A percentile compares a stretch with the other conserved stretches of the same genome.
phyloP scores from a whole-genome alignment of 2,113 vertebrate species.

The Fulmarus glacialis region DNA sequence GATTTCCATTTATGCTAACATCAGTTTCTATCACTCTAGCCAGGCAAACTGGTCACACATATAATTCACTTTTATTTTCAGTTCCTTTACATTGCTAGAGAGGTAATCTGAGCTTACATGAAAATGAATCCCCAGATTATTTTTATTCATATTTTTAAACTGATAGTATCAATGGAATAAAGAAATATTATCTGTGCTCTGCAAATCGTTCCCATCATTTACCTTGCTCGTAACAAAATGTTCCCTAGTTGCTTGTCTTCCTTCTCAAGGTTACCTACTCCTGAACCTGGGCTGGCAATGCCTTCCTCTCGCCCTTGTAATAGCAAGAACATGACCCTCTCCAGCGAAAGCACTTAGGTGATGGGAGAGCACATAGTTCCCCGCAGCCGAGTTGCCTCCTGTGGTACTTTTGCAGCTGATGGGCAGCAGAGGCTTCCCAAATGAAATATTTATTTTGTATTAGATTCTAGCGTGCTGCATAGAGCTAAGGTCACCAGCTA shows the following conservation, averaged over 20 bases:
- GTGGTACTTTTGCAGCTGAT: not conserved
- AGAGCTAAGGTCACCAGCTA: not conserved
- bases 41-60: not conserved
- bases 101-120: not conserved
- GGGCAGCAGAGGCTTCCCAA: not conserved
- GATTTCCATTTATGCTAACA: not conserved
- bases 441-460: slow-evolving; percentile 29
- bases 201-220: not conserved
- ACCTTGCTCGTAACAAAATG: not conserved
- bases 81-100: not conserved
- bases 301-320: not conserved
- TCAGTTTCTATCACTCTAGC: not conserved
- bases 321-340: not conserved
- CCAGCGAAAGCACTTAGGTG: not conserved
- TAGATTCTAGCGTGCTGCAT: not conserved
- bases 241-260: not conserved
- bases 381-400: not conserved
- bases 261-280: not conserved
- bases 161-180: not conserved
- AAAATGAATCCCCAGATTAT: not conserved
- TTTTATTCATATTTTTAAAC: not conserved
- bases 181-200: not conserved
- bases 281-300: not conserved
- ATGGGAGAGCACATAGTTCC: not conserved
- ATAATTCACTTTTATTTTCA: not conserved